Conservation (phyloP, 1,140 invertebrate genomes). For the Cyclina sinensis region DNA sequence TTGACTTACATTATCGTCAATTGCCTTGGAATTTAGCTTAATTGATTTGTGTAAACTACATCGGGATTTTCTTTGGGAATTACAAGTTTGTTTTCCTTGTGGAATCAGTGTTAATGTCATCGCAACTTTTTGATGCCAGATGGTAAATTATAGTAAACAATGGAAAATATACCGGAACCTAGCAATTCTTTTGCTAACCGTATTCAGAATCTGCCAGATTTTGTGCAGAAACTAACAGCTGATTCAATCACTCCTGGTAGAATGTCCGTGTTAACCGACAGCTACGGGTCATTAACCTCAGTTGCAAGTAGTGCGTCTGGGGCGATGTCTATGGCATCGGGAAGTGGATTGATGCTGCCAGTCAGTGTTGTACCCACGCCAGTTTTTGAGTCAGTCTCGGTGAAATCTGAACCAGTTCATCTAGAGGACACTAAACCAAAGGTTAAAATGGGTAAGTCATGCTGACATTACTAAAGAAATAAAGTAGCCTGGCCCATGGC, state of each 20-base stretch:
- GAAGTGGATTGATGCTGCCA: constrained; percentile 3
- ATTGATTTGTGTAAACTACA: neutral
- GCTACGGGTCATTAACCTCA: constrained; percentile 23
- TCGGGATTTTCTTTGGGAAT: neutral
- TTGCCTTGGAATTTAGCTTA: too few species aligned
- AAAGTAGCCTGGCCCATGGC: too few species aligned
- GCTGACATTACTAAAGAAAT: too few species aligned
- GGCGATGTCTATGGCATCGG: neutral
- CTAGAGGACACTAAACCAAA: constrained; percentile 37
- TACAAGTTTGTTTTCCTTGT: neutral
- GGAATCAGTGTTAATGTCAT: neutral
- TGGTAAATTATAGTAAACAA: neutral
- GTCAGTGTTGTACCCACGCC: constrained; percentile 36
- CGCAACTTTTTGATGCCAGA: neutral
- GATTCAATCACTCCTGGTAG: constrained; percentile 62
- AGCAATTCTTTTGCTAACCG: neutral
- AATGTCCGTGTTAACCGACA: constrained; percentile 51
- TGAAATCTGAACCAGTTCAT: constrained; percentile 18
- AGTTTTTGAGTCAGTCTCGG: constrained; percentile 38
- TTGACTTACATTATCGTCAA: neutral
- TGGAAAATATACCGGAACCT: constrained; percentile 29
- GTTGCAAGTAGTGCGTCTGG: neutral
- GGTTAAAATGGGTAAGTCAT: constrained; percentile 58
- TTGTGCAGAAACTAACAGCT: constrained; percentile 61
- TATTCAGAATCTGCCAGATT: constrained; percentile 53